phyloP scores from a whole-genome alignment of 2,888 invertebrate species.

The Scotopteryx bipunctaria region DNA sequence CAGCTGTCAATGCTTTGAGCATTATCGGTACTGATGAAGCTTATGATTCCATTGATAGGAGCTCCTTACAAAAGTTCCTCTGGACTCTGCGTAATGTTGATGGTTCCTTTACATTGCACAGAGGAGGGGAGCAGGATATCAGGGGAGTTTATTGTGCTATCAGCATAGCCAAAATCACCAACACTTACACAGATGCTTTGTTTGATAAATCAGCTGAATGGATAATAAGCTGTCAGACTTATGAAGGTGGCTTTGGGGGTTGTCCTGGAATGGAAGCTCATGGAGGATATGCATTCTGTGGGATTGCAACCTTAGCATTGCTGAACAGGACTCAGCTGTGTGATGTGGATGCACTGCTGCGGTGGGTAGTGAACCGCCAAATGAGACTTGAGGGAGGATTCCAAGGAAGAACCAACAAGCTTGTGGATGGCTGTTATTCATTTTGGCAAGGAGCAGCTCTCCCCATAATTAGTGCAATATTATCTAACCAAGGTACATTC shows the following conservation, averaged over 20 bases:
- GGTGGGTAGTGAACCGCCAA: slow-evolving; percentile 96
- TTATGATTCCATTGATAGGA: slow-evolving; percentile 92
- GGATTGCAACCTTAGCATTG: slow-evolving; percentile 93
- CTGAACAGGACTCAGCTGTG: slow-evolving; percentile 89
- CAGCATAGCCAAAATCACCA: slow-evolving; percentile 93
- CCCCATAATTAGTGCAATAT: slow-evolving; percentile 91
- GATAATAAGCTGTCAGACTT: slow-evolving; percentile 98
- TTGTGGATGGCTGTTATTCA: slow-evolving; percentile 99
- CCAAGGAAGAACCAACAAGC: slow-evolving; percentile 98
- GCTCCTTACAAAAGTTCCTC: slow-evolving; percentile 89
- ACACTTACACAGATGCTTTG: slow-evolving; percentile 88
- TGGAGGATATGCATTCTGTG: slow-evolving; percentile 99
- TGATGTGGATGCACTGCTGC: slow-evolving; percentile 88
- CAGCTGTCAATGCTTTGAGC: slow-evolving; percentile 96
- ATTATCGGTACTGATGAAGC: slow-evolving; percentile 95
- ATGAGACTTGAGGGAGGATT: slow-evolving; percentile 98
- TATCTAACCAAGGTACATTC: slow-evolving; percentile 84
- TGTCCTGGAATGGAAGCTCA: slow-evolving; percentile 96
- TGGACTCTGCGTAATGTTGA: slow-evolving; percentile 89
- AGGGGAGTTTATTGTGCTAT: slow-evolving; percentile 98
- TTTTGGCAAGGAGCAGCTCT: slow-evolving; percentile 99
- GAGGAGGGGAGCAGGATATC: slow-evolving; percentile 96
- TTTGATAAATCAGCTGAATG: slow-evolving; percentile 95
- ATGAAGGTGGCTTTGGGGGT: slow-evolving; percentile 99
- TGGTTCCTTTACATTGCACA: slow-evolving; percentile 96